Evolutionary conservation across 1,140 invertebrate genomes (phyloP).

Genomic region (Papilio aristodemus): DNA sequence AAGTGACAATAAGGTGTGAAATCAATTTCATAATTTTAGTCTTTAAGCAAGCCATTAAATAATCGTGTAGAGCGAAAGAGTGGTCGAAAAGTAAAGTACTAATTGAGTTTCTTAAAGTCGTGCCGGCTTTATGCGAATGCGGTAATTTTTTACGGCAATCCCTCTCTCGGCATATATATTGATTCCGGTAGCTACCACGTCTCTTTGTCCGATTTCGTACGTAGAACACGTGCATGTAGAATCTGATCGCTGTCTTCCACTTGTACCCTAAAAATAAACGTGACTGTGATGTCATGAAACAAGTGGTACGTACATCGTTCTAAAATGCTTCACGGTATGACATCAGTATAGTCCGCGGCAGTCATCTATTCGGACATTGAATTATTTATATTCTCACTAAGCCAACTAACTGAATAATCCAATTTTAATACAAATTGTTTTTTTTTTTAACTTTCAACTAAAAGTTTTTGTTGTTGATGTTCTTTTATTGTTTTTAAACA

Average conservation of each 20-base stretch:
- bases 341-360: conserved; percentile 63
- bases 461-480: conserved; percentile 36
- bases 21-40: too few species aligned
- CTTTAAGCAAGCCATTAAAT: too few species aligned
- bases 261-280: conserved; percentile 71
- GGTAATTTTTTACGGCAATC: neutral
- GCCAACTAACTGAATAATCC: conserved; percentile 47
- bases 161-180: neutral
- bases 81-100: too few species aligned
- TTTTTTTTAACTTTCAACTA: conserved; percentile 1
- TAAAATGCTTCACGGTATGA: conserved; percentile 66
- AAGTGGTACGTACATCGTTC: conserved; percentile 59
- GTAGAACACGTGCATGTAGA: conserved; percentile 43
- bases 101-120: neutral
- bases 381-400: conserved; percentile 57
- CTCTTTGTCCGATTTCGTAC: conserved; percentile 34
- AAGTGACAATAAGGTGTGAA: too few species aligned
- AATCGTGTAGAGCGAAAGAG: too few species aligned
- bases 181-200: conserved; percentile 17
- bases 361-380: conserved; percentile 57
- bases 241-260: conserved; percentile 46
- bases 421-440: conserved; percentile 36
- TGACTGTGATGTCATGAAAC: conserved; percentile 71
- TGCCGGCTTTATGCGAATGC: neutral
- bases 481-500: conserved; percentile 30